Evolutionary conservation across 1,140 invertebrate genomes (phyloP).

Genomic region (Pomacea maculata): DNA sequence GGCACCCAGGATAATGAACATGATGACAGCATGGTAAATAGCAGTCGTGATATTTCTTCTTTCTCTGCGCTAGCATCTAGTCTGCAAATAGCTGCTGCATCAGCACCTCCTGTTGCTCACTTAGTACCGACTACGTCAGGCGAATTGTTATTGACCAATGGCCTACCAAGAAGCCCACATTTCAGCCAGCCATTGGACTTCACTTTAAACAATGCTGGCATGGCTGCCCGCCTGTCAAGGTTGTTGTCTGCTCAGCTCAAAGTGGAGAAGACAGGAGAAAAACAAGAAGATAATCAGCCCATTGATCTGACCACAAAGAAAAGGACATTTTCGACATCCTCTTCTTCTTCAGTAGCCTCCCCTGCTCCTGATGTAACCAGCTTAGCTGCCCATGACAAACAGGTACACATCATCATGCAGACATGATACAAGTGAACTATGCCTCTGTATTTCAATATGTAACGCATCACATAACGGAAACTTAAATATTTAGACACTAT

Average conservation of each 20-base stretch:
- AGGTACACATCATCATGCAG: neutral
- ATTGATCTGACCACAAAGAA: slow-evolving; percentile 55
- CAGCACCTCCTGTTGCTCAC: slow-evolving; percentile 44
- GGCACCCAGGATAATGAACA: slow-evolving; percentile 9
- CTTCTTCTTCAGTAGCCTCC: slow-evolving; percentile 1
- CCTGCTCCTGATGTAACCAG: slow-evolving; percentile 1
- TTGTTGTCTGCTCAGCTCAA: neutral
- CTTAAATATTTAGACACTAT: too few relatives aligned
- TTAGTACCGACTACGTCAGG: slow-evolving; percentile 23
- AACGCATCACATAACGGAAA: too few relatives aligned
- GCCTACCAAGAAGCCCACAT: slow-evolving; percentile 5
- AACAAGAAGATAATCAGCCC: slow-evolving; percentile 36
- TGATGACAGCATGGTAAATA: slow-evolving; percentile 9
- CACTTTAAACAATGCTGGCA: slow-evolving; percentile 75
- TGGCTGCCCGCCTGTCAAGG: slow-evolving; percentile 8
- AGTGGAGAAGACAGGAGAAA: neutral
- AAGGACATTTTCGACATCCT: slow-evolving; percentile 6
- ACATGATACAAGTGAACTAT: too few relatives aligned
- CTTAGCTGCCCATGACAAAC: neutral
- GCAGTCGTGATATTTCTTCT: slow-evolving; percentile 14
- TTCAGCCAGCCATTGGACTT: slow-evolving; percentile 75
- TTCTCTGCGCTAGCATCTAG: slow-evolving; percentile 16
- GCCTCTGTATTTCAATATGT: too few relatives aligned
- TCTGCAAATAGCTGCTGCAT: neutral
- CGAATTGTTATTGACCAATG: neutral